Base-by-base conservation (phyloP, 2,888 invertebrate species). In the Ischnura elegans region DNA sequence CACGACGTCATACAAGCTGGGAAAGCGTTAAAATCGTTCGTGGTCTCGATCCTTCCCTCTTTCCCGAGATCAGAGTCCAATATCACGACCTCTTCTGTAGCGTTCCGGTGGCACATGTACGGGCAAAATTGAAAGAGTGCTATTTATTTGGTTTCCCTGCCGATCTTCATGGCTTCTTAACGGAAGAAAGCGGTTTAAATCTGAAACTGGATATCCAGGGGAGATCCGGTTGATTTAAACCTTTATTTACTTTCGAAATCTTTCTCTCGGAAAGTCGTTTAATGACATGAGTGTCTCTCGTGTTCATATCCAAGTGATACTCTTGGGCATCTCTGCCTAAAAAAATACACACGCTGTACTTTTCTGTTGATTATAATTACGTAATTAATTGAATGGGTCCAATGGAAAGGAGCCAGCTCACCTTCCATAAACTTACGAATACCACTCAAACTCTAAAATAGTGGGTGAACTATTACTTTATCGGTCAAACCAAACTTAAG, bases 131-230 rank as follows among this genome's bases (percentile, higher is more conserved):
- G 76, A 90, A 90, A 16, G 19, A 66, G 61, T 43, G 42, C 55
- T 55, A n/a, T 29, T 25, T 61, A n/a, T 29, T 25, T 61, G 61
- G 61, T 61, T n/a, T 61, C 61, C n/a, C 25, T 61, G 61, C 25
- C 61, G 61, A 76, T 76, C 76, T 76, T 76, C 76, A 76, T 76
- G 76, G 76, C 36, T 13, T 36, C 16, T 66, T 76, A 61, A n/a
- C 21, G 61, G 43, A 90, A 43, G 90, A 90, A 90, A 90, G 61
- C 90, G 90, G 90, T 43, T 90, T 45, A 76, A 86, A 90, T 90
- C 90, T 66, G 61, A 66, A 45, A 51, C 42, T 61, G 90, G 76
- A 76, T 36, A 36, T 36, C 76, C 61, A 42, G 13, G 25, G 51
- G 25, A n/a, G 36, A 46, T 46, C 46, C 86, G 61, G 42, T 45